Conservation (phyloP, 2,797 vertebrate genomes). For the Myripristis murdjan region DNA sequence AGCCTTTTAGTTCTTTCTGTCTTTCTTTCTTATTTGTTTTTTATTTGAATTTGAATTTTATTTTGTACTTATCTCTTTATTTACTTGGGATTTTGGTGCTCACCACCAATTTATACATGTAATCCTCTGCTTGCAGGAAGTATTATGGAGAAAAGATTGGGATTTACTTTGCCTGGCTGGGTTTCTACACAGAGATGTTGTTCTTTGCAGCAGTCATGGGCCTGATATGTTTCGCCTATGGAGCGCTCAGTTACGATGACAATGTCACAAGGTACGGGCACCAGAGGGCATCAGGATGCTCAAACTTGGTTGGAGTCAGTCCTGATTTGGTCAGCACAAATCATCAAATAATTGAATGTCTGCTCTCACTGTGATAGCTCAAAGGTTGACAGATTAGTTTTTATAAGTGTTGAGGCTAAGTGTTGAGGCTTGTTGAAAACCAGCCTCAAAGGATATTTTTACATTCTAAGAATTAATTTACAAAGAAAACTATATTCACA, state of each 20-base stretch:
- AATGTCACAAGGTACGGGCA: slow-evolving; percentile 89
- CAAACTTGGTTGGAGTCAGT: neutral
- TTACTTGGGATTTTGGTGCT: neutral
- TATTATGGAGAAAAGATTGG: slow-evolving; percentile 98
- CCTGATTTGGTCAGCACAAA: no score
- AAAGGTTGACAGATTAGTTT: neutral
- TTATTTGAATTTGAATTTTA: no score
- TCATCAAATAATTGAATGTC: neutral
- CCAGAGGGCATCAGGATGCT: slow-evolving; percentile 25
- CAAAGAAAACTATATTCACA: neutral
- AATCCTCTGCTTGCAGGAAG: slow-evolving; percentile 82
- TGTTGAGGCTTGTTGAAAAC: neutral
- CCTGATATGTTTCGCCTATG: slow-evolving; percentile 94
- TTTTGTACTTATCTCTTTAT: neutral
- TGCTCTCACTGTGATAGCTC: neutral
- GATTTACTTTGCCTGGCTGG: slow-evolving; percentile 98
- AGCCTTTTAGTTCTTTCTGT: no score
- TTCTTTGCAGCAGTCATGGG: slow-evolving; percentile 94
- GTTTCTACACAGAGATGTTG: slow-evolving; percentile 98
- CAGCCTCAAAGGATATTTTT: neutral
- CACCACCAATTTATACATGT: slow-evolving; percentile 9
- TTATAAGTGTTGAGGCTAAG: neutral
- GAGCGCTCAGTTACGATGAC: slow-evolving; percentile 90
- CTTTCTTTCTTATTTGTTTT: no score
- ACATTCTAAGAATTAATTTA: neutral